Base-by-base conservation (phyloP, 2,113 vertebrate genomes). In the Microtus pennsylvanicus region DNA sequence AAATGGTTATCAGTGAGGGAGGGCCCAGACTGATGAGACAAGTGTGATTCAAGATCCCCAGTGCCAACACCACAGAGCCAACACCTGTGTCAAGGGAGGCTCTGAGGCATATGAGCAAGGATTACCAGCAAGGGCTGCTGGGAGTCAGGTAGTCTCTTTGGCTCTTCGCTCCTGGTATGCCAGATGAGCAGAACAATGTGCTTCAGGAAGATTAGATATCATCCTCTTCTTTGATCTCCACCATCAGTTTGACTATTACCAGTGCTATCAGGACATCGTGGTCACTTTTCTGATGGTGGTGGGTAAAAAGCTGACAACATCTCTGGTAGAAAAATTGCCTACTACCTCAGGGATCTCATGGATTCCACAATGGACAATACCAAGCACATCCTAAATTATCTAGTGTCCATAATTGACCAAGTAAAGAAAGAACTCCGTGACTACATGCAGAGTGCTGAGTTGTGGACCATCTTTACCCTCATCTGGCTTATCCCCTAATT, bases 301-400 rank as follows among this genome's bases (percentile, higher is more conserved):
- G 70, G 99, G 99, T 22, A 99, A 99, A 98, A 98, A 97, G 6
- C 97, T 99, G 96, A 99, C 99, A n/a, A 99, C 99, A 0, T 98
- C 99, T 3, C 98, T 99, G 87, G 99, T 99, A 95, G 99, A 99
- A 85, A 99, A 99, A 93, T 99, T 99, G 85, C 99, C 0, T 99
- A 99, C 98, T 99, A 99, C 97, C 99, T 99, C 99, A 99, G 99
- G 99, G 99, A 99, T 98, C 99, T 99, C 97, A 99, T 99, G 99
- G 99, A 99, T 97, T 99, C 99, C 81, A 99, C 99, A 1, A 99
- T 99, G 99, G 99, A 99, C 97, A 99, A 99, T 97, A 99, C 99
- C 83, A 99, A 99, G 98, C 99, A 99, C 98, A 99, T 99, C 96
- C 98, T 99, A 89, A 99, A 99, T 98, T 99, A 99, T 98, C 98